Evolutionary conservation across 2,113 vertebrate genomes (phyloP).

Genomic region (Macrotus californicus): DNA sequence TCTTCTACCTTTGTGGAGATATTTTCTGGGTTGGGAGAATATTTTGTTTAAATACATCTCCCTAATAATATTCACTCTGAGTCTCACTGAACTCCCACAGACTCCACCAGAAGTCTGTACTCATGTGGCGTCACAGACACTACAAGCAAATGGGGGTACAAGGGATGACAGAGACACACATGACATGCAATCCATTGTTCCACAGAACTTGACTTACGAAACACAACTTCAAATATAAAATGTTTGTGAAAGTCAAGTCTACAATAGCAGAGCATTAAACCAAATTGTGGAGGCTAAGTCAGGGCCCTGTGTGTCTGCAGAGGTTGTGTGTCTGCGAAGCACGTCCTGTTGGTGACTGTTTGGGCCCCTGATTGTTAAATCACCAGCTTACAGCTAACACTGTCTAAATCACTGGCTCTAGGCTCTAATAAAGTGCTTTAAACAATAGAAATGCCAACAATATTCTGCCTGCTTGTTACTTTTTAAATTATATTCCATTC

Average conservation of each 20-base stretch:
- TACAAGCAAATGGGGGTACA: too few species aligned
- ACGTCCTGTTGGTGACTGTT: neutral
- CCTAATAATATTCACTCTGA: neutral
- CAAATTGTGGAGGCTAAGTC: neutral
- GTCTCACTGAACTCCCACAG: neutral
- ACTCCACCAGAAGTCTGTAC: neutral
- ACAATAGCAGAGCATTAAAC: neutral
- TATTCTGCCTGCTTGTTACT: neutral
- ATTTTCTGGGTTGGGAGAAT: neutral
- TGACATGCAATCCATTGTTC: fast-evolving
- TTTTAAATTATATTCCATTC: conserved; percentile 9
- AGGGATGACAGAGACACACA: neutral
- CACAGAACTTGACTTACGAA: neutral
- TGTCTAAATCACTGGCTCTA: neutral
- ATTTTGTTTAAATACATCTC: neutral
- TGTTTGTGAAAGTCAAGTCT: neutral
- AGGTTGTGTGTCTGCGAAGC: neutral
- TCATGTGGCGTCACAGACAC: fast-evolving
- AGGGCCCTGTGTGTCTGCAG: neutral
- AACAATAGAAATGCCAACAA: neutral
- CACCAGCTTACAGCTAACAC: neutral
- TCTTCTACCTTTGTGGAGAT: neutral
- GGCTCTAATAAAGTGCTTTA: neutral
- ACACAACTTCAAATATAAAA: neutral
- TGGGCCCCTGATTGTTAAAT: neutral